Evolutionary conservation across 1,140 invertebrate species (phyloP).

Genomic region (Delia radicum): DNA sequence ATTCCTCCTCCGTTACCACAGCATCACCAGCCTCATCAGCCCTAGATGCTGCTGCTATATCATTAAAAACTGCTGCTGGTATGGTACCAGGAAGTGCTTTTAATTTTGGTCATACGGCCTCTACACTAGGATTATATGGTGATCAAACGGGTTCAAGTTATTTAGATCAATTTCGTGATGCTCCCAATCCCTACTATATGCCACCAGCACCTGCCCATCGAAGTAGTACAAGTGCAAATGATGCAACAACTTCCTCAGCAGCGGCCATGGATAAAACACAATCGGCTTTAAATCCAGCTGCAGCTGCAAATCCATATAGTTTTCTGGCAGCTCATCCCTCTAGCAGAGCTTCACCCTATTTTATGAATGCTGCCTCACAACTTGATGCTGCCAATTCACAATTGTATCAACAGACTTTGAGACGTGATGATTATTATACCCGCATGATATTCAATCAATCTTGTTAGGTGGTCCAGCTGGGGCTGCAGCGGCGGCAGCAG

Average conservation of each 20-base stretch:
- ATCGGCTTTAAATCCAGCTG: constrained; percentile 34
- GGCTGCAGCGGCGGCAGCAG: constrained; percentile 36
- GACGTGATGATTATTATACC: constrained; percentile 63
- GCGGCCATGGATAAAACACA: constrained; percentile 35
- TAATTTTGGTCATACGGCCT: constrained; percentile 65
- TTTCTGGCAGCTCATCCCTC: constrained; percentile 53
- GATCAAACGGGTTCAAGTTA: constrained; percentile 56
- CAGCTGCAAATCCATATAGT: constrained; percentile 47
- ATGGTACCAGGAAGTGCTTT: constrained; percentile 70
- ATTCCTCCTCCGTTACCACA: neutral
- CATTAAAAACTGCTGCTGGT: constrained; percentile 60
- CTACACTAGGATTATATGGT: constrained; percentile 58
- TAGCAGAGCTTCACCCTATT: constrained; percentile 60
- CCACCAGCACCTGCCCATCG: constrained; percentile 61
- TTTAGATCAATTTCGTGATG: constrained; percentile 64
- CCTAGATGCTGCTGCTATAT: constrained; percentile 53
- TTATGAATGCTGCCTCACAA: constrained; percentile 57
- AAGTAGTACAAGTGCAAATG: constrained; percentile 48
- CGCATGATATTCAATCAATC: constrained; percentile 62
- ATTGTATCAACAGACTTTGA: constrained; percentile 70
- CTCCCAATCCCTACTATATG: constrained; percentile 60
- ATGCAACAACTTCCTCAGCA: constrained; percentile 52
- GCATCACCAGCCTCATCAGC: constrained; percentile 11
- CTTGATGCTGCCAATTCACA: constrained; percentile 62
- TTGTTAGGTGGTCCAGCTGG: constrained; percentile 58